Evolutionary conservation across 2,113 vertebrate species (phyloP).

Genomic region (Boulengeromyrus knoepffleri): DNA sequence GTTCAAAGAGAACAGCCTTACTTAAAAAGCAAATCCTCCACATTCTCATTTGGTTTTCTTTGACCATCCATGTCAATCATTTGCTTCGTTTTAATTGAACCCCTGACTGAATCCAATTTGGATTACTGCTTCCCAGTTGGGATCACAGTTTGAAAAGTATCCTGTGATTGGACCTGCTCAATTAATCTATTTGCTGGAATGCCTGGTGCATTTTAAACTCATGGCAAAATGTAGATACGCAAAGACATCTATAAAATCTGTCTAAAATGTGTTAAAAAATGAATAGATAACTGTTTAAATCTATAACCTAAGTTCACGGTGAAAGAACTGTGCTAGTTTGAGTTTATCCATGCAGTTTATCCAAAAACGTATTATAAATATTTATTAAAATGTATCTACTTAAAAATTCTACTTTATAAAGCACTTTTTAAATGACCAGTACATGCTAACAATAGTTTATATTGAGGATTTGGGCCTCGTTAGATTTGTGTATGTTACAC

Average conservation of each 20-base stretch:
- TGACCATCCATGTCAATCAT: constrained; percentile 12
- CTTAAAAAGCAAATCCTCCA: neutral
- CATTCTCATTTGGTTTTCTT: constrained; percentile 4
- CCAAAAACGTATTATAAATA: neutral
- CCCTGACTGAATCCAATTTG: constrained; percentile 15
- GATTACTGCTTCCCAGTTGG: constrained; percentile 6
- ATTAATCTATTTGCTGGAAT: neutral
- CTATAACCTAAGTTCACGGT: neutral
- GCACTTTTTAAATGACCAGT: neutral
- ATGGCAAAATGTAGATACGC: neutral
- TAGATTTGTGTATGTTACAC: neutral
- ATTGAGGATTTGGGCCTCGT: neutral
- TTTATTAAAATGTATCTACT: neutral
- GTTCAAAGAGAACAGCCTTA: neutral
- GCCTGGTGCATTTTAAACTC: constrained; percentile 3
- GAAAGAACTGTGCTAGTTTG: neutral
- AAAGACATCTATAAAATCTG: neutral
- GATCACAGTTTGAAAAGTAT: constrained; percentile 11
- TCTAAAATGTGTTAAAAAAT: neutral
- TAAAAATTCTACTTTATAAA: neutral
- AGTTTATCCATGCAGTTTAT: neutral
- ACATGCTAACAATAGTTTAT: neutral
- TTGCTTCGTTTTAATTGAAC: neutral
- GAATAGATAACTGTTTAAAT: neutral
- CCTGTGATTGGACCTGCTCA: neutral